Evolutionary conservation across 2,888 invertebrate genomes (phyloP).

Genomic region (Drosophila multiciliata): DNA sequence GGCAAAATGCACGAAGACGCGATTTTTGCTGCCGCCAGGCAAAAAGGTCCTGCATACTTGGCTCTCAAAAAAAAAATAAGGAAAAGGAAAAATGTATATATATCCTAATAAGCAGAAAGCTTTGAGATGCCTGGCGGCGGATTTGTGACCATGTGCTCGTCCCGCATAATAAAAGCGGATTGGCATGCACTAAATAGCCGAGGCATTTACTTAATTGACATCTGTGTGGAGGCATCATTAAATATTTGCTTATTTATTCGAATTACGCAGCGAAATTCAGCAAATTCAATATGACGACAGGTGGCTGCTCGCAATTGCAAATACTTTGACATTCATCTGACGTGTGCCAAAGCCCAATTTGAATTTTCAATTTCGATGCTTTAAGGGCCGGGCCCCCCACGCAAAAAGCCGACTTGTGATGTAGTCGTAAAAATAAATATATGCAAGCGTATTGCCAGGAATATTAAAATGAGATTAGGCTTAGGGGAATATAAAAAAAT

Average conservation of each 20-base stretch:
- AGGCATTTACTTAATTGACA: conserved; percentile 75
- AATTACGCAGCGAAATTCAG: background rate
- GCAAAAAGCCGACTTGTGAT: conserved; percentile 34
- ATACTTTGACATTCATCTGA: conserved; percentile 58
- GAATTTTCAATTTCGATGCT: conserved; percentile 48
- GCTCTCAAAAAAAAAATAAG: conserved; percentile 23
- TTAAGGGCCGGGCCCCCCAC: conserved; percentile 19
- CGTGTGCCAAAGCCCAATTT: conserved; percentile 50
- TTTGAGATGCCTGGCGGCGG: conserved; percentile 25
- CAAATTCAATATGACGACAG: conserved; percentile 36
- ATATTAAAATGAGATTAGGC: conserved; percentile 20
- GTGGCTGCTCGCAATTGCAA: conserved; percentile 41
- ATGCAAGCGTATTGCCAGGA: conserved; percentile 28
- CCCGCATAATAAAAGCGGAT: conserved; percentile 60
- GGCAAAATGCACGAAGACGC: conserved; percentile 42
- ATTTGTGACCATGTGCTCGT: conserved; percentile 9
- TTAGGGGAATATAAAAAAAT: conserved; percentile 7
- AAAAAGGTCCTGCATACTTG: conserved; percentile 45
- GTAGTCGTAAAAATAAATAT: conserved; percentile 20
- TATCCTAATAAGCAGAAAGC: conserved; percentile 70
- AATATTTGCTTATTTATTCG: conserved; percentile 59
- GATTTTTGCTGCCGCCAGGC: conserved; percentile 36
- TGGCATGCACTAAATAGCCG: conserved; percentile 63
- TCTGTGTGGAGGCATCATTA: conserved; percentile 44
- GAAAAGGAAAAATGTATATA: conserved; percentile 1